Base-by-base conservation (phyloP, 2,797 vertebrate species). In the Chelmon rostratus region DNA sequence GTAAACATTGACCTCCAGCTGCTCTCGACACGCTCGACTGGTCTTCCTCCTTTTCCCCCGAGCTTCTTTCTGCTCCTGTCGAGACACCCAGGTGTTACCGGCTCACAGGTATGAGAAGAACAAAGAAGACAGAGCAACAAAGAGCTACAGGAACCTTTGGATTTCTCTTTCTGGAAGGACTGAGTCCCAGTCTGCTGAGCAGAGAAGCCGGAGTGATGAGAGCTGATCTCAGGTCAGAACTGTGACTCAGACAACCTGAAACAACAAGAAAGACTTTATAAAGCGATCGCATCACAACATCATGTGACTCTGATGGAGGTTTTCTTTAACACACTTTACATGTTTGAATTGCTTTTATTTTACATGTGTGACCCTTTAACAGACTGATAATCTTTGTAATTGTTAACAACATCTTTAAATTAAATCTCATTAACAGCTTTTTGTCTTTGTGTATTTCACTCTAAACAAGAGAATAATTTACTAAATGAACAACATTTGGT, bases 171-270 rank as follows among this genome's bases (percentile, higher is more conserved):
- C 96, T 95, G 50, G 97, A 96, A 23, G 97, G 96, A 76, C 95
- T 96, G 82, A 97, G 96, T 15, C 97, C 98, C 52, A 99, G 94
- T 72, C 97, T 96, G 88, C 96, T 98, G 67, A 99, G 95, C 82
- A 98, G 96, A 67, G 96, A 97, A 75, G 97, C 97, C 0, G 98
- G 98, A 49, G 96, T 91, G 74, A 97, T 92, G 58, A 97, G 89
- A 25, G 96, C 94, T 2, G 96, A 93, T 80, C 95, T 97, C 42
- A 97, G 96, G 54, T 98, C 97, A 1, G 96, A 80, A 44, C 93
- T 96, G 84, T 95, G 88, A 77, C 93, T 93, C 80, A 95, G 81
- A 68, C 79, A 90, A 0, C 96, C 97, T 98, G 93, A 73, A 66
- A 79, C 58, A 46, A 54, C 4, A 28, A 10, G 11, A 47, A 19